Percentiles rank a stretch among this genome's conserved stretches.
Conservation (phyloP, 2,888 invertebrate genomes). For the Heliconius aoede region DNA sequence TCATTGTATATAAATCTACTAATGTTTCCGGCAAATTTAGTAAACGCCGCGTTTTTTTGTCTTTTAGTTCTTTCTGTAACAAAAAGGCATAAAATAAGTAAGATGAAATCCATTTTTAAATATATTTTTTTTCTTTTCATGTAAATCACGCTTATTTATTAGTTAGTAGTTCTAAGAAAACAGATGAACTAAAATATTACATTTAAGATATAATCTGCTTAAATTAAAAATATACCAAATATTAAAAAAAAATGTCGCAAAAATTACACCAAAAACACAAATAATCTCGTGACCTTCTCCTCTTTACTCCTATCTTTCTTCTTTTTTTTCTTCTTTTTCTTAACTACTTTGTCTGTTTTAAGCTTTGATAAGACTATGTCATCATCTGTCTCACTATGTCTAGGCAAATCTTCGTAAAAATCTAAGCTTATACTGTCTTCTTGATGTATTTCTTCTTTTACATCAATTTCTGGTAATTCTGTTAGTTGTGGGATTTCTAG, state of each 20-base stretch:
- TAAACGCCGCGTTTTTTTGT: constrained; percentile 44
- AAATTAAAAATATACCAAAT: not conserved
- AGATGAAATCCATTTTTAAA: too few species aligned
- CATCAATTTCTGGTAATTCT: constrained; percentile 33
- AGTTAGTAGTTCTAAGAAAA: too few species aligned
- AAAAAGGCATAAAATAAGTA: not conserved
- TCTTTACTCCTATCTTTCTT: constrained; percentile 36
- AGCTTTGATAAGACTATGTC: constrained; percentile 67
- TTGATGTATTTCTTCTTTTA: constrained; percentile 35
- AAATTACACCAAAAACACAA: not conserved
- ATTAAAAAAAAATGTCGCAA: not conserved
- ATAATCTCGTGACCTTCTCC: constrained; percentile 33
- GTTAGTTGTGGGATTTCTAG: constrained; percentile 3
- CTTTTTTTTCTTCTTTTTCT: constrained; percentile 50
- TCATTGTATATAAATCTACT: constrained; percentile 65
- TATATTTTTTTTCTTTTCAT: too few species aligned
- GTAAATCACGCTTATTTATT: too few species aligned
- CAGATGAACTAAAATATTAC: too few species aligned
- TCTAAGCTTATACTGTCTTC: constrained; percentile 33
- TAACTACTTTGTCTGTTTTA: constrained; percentile 59
- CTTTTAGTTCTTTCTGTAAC: constrained; percentile 20
- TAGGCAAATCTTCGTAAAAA: constrained; percentile 37
- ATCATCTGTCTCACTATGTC: constrained; percentile 60
- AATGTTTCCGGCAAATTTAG: constrained; percentile 66
- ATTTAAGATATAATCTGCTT: too few species aligned